Base-by-base conservation (phyloP, 2,797 vertebrate genomes). In the Macropodus opercularis region DNA sequence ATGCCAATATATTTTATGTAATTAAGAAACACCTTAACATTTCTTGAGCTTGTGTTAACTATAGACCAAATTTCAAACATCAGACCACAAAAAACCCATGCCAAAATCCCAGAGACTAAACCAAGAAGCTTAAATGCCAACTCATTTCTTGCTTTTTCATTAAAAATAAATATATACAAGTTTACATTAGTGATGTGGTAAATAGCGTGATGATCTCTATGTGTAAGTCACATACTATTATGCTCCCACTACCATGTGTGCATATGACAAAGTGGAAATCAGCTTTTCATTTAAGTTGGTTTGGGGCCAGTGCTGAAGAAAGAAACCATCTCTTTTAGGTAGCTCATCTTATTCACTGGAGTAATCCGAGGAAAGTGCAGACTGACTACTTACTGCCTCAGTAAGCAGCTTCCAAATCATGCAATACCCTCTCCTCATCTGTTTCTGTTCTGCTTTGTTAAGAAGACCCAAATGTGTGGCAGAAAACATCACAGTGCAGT, bases 261-360 rank as follows among this genome's bases (percentile, higher is more conserved):
- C 17, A 17, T 47, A 24, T 43, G 47, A 68, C 14, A 14, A 49
- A 43, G 39, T 27, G 21, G 63, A 43, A 76, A 70, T 65, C 54
- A 41, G 62, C 56, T 69, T 51, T 69, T 75, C 54, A 46, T 61
- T 56, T 72, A 56, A 14, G 14, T 51, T 50, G 48, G 52, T 36
- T 72, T 21, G 53, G 59, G 51, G 31, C 31, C n/a, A 32, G 46
- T 7, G 6, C 26, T 38, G 26, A 56, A 17, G 32, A 46, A 46
- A 57, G 39, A 56, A 50, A 39, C 58, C 52, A 63, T 63, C 58
- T 50, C 54, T 66, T 69, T 51, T 43, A 51, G 40, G 51, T 34
- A 71, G 71, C 43, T 54, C 38, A 36, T 40, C 60, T 63, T 75
- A 69, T 78, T 72, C 70, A 80, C 70, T 66, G 75, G 65, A 32